Percentiles rank a stretch among this genome's conserved stretches.
phyloP scores from a whole-genome alignment of 2,797 vertebrate genomes.

The Eidolon dupreanum region DNA sequence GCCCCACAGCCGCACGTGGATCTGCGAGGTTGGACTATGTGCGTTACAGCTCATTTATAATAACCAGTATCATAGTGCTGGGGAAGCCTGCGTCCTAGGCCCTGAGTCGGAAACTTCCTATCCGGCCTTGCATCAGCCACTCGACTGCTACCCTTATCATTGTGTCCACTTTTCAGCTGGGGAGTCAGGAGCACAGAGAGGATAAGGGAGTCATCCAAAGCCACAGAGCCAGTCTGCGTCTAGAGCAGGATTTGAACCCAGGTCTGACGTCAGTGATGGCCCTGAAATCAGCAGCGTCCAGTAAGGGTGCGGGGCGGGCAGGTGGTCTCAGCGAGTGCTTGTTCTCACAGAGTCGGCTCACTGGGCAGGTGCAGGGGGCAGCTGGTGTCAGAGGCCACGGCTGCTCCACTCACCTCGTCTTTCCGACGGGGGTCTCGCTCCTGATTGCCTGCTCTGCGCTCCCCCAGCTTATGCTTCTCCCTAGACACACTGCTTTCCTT shows the following conservation, averaged over 20 bases:
- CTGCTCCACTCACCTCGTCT: background rate
- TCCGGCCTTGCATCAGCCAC: background rate
- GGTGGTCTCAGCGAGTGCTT: rapidly evolving
- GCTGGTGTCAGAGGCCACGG: rapidly evolving
- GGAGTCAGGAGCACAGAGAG: background rate
- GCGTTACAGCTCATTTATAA: rapidly evolving
- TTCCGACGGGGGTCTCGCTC: background rate
- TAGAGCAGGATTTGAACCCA: background rate
- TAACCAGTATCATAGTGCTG: rapidly evolving
- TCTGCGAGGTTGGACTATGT: rapidly evolving
- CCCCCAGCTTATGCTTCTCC: background rate
- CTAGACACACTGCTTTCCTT: rapidly evolving
- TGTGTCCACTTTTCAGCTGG: background rate
- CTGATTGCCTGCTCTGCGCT: rapidly evolving
- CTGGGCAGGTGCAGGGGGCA: rapidly evolving
- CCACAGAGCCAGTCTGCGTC: background rate
- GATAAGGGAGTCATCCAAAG: background rate
- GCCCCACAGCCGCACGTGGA: rapidly evolving
- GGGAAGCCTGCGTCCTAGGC: background rate
- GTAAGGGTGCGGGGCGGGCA: background rate
- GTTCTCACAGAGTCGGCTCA: rapidly evolving
- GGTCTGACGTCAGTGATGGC: background rate
- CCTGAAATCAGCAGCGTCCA: too few species aligned
- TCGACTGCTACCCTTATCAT: rapidly evolving
- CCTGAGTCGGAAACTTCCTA: background rate